A percentile compares a stretch with the other conserved stretches of the same genome.
Conservation (phyloP, 2,113 vertebrate genomes). For the Melanostigma gelatinosum region DNA sequence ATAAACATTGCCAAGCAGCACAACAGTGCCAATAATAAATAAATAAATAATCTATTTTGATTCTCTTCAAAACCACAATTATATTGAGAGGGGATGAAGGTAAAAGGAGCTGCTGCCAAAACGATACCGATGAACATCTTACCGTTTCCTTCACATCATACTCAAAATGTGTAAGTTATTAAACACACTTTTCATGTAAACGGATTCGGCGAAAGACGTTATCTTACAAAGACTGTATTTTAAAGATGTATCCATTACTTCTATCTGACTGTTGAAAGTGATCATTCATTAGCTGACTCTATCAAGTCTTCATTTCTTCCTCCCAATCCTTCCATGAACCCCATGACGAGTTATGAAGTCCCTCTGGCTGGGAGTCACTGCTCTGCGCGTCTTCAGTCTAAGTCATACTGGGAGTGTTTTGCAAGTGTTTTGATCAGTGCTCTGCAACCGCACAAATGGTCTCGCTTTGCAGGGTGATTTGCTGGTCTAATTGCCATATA, state of each 20-base stretch:
- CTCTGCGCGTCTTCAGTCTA: background rate
- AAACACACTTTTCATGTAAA: background rate
- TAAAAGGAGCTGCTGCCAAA: background rate
- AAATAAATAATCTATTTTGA: background rate
- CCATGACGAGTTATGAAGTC: background rate
- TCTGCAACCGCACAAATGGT: slow-evolving; percentile 1
- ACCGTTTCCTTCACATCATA: background rate
- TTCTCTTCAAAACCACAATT: background rate
- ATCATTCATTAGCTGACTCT: background rate
- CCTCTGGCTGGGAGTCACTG: background rate
- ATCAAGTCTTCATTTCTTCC: background rate
- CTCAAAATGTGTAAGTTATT: background rate
- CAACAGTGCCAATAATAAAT: background rate
- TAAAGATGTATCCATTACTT: too few relatives aligned
- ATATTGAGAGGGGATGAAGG: background rate
- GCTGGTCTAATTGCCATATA: background rate
- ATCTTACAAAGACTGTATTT: background rate
- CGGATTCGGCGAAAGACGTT: background rate
- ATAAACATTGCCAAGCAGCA: background rate
- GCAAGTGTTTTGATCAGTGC: background rate
- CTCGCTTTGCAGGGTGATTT: slow-evolving; percentile 8
- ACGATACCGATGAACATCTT: background rate
- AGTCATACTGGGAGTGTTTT: slow-evolving; percentile 4
- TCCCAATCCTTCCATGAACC: background rate
- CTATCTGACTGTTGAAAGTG: background rate